Base-by-base conservation (phyloP, 1,140 invertebrate genomes). In the Trichomalopsis sarcophagae region DNA sequence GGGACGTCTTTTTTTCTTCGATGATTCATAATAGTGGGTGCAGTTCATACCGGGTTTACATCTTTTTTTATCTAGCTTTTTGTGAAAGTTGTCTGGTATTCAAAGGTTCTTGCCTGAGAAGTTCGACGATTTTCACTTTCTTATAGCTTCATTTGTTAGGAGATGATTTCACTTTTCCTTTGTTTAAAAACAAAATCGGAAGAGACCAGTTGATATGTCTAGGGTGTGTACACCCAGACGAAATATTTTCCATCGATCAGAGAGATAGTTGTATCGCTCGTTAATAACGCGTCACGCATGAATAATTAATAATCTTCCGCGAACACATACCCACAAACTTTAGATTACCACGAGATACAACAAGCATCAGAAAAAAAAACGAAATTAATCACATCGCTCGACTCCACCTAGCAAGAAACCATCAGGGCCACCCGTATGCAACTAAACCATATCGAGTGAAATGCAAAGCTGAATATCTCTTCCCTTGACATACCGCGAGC, bases 401-500 rank as follows among this genome's bases (percentile, higher is more conserved):
- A 33, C 23, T 30, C 68, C 68, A 17, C 30, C n/a, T 50, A 4
- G 47, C 55, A 62, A 62, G 55, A 62, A 62, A 4, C 55, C 55
- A 21, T n/a, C 55, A 62, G 55, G 55, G 55, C 21, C 55, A n/a
- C 4, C 21, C 1, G n/a, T 44, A 44, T 36, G 33, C 55, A 62
- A 62, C 14, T 62, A n/a, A 62, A 62, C 17, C 55, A 62, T n/a
- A n/a, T 62, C 55, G 55, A 79, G 68, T 80, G 50, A 81, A 81
- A 85, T 68, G 47, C 78, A 76, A 68, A n/a, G 78, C 14, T 14
- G 73, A 84, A 84, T 81, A 81, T 81, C 69, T 81, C 78, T 84
- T 81, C 50, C 84, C 78, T 84, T 84, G 84, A 76, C 78, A 85
- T 81, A 81, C 55, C 83, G 40, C 68, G 47, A 21, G 3, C 7